Conservation (phyloP, 2,797 vertebrate genomes). For the Macropus fuliginosus region DNA sequence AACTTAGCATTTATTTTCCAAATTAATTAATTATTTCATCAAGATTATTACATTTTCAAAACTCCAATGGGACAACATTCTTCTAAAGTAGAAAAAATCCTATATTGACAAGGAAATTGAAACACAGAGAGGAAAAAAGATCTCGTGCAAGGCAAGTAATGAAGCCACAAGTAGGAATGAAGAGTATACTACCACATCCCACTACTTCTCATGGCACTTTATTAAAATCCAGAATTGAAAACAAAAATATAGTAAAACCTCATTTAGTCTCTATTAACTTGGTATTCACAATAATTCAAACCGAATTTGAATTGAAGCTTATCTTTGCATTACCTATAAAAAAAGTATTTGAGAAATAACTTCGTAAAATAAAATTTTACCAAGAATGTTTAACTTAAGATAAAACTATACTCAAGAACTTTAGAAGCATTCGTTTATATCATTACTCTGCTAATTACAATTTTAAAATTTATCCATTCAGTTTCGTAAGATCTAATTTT, state of each 20-base stretch:
- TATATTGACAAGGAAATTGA: slow-evolving; percentile 25
- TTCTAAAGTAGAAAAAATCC: slow-evolving; percentile 20
- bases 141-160: slow-evolving; percentile 1
- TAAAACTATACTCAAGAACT: slow-evolving; percentile 2
- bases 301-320: background rate
- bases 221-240: slow-evolving; percentile 21
- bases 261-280: background rate
- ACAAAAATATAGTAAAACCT: slow-evolving; percentile 40
- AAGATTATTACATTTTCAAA: slow-evolving; percentile 32
- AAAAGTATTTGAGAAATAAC: background rate
- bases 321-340: background rate
- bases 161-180: background rate
- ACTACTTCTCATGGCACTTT: slow-evolving; percentile 32
- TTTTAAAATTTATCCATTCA: background rate
- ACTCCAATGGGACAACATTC: slow-evolving; percentile 13
- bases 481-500: background rate
- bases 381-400: slow-evolving; percentile 4
- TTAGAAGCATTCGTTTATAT: slow-evolving; percentile 7
- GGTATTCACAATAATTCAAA: background rate
- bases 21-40: slow-evolving; percentile 20
- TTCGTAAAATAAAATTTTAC: slow-evolving; percentile 16
- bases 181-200: background rate
- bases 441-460: background rate
- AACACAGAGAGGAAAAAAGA: slow-evolving; percentile 7
- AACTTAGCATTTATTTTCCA: slow-evolving; percentile 28